Evolutionary conservation across 2,888 invertebrate species (phyloP).

Genomic region (Brachyopa scutellaris): DNA sequence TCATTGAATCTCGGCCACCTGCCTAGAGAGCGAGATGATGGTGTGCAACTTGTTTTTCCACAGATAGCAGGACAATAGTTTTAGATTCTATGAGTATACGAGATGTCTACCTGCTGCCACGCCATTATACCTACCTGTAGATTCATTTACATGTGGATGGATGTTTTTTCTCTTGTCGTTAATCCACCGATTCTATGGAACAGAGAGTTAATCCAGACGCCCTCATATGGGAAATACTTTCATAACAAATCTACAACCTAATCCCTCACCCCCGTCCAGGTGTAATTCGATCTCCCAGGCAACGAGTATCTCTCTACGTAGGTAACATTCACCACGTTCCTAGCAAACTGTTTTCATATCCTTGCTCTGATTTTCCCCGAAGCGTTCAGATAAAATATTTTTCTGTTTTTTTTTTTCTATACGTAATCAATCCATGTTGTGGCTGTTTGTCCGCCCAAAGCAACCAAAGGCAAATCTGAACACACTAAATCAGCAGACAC

Average conservation of each 20-base stretch:
- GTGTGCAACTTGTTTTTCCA: background rate
- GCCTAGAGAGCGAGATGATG: constrained; percentile 27
- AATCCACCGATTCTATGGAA: constrained; percentile 47
- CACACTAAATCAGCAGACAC: constrained; percentile 32
- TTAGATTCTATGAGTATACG: background rate
- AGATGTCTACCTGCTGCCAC: constrained; percentile 41
- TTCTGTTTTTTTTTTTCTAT: constrained; percentile 5
- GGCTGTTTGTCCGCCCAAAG: constrained; percentile 11
- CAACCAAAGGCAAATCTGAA: constrained; percentile 39
- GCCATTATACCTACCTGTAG: constrained; percentile 45
- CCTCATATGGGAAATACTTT: constrained; percentile 35
- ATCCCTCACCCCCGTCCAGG: constrained; percentile 46
- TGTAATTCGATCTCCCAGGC: constrained; percentile 62
- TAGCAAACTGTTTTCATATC: constrained; percentile 16
- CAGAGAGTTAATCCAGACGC: constrained; percentile 46
- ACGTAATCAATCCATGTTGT: constrained; percentile 57
- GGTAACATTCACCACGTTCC: constrained; percentile 1
- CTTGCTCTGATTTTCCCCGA: constrained; percentile 44
- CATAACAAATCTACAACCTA: constrained; percentile 23
- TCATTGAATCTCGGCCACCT: constrained; percentile 38
- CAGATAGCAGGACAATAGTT: constrained; percentile 18
- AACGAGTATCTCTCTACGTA: constrained; percentile 32
- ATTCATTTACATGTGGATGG: constrained; percentile 21
- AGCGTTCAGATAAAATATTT: constrained; percentile 17
- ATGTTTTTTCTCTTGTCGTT: constrained; percentile 20